Percentiles rank a stretch among this genome's conserved stretches.
Evolutionary conservation across 2,888 invertebrate species (phyloP).

Genomic region (Homarus gammarus): DNA sequence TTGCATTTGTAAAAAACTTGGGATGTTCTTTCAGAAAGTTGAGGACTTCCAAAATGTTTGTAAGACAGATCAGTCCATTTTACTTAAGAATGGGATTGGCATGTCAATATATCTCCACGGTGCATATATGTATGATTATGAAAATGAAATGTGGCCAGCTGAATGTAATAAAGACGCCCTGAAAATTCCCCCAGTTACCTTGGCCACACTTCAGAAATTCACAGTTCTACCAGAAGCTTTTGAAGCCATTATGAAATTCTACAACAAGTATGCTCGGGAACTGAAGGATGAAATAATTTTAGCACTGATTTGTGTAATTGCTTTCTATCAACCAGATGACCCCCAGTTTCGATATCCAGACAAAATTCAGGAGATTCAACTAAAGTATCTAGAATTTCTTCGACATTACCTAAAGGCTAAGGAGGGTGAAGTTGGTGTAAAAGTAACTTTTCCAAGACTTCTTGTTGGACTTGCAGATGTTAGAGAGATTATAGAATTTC

Average conservation of each 20-base stretch:
- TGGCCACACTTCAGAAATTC: constrained; percentile 54
- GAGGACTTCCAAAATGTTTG: constrained; percentile 59
- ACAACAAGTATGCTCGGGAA: constrained; percentile 55
- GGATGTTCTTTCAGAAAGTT: constrained; percentile 54
- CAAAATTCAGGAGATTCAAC: constrained; percentile 57
- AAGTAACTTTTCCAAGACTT: constrained; percentile 61
- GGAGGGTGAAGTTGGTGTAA: constrained; percentile 57
- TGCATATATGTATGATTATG: constrained; percentile 63
- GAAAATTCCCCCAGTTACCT: constrained; percentile 52
- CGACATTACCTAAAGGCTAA: constrained; percentile 51
- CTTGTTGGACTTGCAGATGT: constrained; percentile 59
- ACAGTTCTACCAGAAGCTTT: constrained; percentile 51
- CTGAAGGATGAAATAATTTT: constrained; percentile 67
- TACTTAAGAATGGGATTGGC: constrained; percentile 68
- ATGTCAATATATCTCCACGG: constrained; percentile 70
- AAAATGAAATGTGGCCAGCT: constrained; percentile 60
- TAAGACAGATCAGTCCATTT: constrained; percentile 55
- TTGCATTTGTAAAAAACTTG: constrained; percentile 63
- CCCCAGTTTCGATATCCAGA: constrained; percentile 43
- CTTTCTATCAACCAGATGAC: constrained; percentile 66
- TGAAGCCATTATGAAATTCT: constrained; percentile 61
- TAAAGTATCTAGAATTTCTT: constrained; percentile 44
- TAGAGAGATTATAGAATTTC: constrained; percentile 60
- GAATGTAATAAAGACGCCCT: constrained; percentile 53
- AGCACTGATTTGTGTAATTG: constrained; percentile 56